phyloP scores from a whole-genome alignment of 2,888 invertebrate genomes.

The Noctua fimbriata region DNA sequence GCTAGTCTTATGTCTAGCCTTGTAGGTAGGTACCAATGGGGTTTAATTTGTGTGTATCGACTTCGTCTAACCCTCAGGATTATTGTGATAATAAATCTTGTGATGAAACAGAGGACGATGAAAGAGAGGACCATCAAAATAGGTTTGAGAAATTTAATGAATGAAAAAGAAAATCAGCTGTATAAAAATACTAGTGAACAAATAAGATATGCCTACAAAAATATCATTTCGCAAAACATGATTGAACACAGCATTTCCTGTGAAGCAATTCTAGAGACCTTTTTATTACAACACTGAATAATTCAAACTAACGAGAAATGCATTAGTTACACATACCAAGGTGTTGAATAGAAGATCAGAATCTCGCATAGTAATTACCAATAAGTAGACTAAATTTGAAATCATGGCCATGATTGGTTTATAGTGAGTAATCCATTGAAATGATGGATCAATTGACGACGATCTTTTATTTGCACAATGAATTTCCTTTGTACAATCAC shows the following conservation, averaged over 20 bases:
- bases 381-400: conserved; percentile 29
- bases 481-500: not conserved
- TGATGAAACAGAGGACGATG: not conserved
- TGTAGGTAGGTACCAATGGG: not conserved
- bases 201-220: not conserved
- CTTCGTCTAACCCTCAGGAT: too few relatives aligned
- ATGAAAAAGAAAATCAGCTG: not conserved
- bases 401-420: not conserved
- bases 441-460: conserved; percentile 3
- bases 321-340: conserved; percentile 13
- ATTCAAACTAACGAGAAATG: not conserved
- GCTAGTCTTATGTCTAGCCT: not conserved
- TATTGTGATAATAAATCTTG: not conserved
- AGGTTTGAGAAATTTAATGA: not conserved
- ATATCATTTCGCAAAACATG: conserved; percentile 16
- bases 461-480: not conserved
- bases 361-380: conserved; percentile 18
- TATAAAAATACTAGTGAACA: not conserved
- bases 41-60: not conserved
- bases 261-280: not conserved
- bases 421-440: conserved; percentile 1
- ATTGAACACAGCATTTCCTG: conserved; percentile 14
- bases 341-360: conserved; percentile 22
- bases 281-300: conserved; percentile 30
- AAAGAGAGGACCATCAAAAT: not conserved